These are phyloP conservation scores for Augiades crinisus DNA, from an alignment of 2,888 invertebrate species.

Conservation along the genomic window DNA sequence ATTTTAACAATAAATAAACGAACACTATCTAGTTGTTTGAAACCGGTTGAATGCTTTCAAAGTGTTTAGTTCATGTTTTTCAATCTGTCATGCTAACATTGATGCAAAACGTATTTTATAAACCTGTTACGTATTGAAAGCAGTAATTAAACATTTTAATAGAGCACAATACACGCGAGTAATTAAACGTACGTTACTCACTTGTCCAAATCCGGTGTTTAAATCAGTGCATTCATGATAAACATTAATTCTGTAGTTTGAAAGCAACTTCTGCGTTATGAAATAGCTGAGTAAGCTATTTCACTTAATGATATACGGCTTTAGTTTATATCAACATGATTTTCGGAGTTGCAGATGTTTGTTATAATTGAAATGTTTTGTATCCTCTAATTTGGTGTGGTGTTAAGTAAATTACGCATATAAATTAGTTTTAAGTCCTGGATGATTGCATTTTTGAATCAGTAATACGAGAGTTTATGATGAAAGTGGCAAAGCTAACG, in stretches of 20 bases:
- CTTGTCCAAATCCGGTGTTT: constrained; percentile 9
- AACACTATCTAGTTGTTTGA: too few species aligned
- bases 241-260: constrained; percentile 21
- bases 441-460: too few species aligned
- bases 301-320: neutral
- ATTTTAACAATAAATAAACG: too few species aligned
- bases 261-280: constrained; percentile 20
- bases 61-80: neutral
- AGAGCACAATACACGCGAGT: constrained; percentile 16
- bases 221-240: constrained; percentile 8
- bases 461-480: too few species aligned
- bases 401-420: too few species aligned
- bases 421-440: too few species aligned
- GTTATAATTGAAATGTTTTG: too few species aligned
- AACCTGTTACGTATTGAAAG: constrained; percentile 24
- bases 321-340: neutral
- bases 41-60: too few species aligned
- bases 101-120: too few species aligned
- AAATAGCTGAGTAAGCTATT: constrained; percentile 2
- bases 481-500: too few species aligned
- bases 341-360: too few species aligned
- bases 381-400: too few species aligned
- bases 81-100: neutral
- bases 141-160: constrained; percentile 25
- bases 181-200: constrained; percentile 16